Base-by-base conservation (phyloP, 2,888 invertebrate species). In the Sphaeridia pumilis region DNA sequence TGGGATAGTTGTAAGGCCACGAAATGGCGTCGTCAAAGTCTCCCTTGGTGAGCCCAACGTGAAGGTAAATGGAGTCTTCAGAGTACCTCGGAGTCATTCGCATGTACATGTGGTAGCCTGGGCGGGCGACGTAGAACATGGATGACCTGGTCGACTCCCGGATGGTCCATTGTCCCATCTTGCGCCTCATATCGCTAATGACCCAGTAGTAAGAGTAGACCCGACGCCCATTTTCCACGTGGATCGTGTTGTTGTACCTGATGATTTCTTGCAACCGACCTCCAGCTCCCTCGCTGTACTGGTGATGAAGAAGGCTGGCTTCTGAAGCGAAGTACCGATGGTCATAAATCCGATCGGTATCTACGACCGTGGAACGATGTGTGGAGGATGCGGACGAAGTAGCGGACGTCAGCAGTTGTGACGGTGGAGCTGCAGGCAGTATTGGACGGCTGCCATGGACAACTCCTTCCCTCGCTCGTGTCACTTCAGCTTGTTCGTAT, bases 1-100 rank as follows among this genome's bases (percentile, higher is more conserved):
- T 69, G 52, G 66, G 68, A 52, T 68, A 63, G 26, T 64, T 58
- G 64, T 72, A 73, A 3, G 73, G 73, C 73, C 73, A 73, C 12
- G 63, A 52, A 4, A 72, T 65, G 21, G 59, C 53, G 24, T 67
- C 66, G 63, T 73, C 72, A 54, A 63, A 64, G 7, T 64, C 65
- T 38, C 72, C 72, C 20, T 64, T 67, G 1, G 72, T 72, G 17
- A 72, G 57, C 20, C 72, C 72, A 2, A 69, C 69, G 38, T 70
- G 69, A 21, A 70, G 60, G 60, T 69, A 69, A 52, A 72, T 63
- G 26, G 59, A 58, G 22, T 26, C 35, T 41, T 46, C 24, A 14
- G 56, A 58, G 47, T 57, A 63, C 46, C 68, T 67, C 0, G 73
- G 71, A 44, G 69, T 69, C 28, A 70, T 65, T 62, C 68, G 69